Evolutionary conservation across 2,888 invertebrate species (phyloP), one percentile per base, ranked within the genome.

Genomic region (Trilocha varians): DNA sequence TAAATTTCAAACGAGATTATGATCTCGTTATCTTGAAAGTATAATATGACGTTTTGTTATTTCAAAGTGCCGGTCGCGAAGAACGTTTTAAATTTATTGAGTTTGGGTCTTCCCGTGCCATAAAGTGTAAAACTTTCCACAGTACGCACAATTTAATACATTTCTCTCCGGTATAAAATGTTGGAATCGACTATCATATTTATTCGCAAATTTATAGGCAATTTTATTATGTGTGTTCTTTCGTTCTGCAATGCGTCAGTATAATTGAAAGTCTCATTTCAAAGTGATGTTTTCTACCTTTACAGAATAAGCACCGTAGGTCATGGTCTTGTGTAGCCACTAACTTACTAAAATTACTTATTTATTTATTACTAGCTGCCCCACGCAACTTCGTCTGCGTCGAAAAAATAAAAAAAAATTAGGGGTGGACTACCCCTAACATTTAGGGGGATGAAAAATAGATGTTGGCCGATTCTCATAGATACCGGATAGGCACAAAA

Each of bases 1-100:
- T 70, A 74, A 74, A 78, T 73, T 74, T 78, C 65, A 62, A 62
- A 71, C 56, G 63, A 68, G 68, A 74, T 78, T 76, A 75, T 64
- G 66, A 69, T 71, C 65, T 62, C 65, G 62, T 70, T 71, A 73
- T 75, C 66, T 69, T 74, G 65, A 72, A n/a, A n/a, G n/a, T n/a
- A n/a, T n/a, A 71, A 67, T 73, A 75, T 69, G 70, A 72, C 64
- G 62, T 68, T 71, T 64, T 70, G 65, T 62, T 54, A 59, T 60
- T 61, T 57, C 47, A 52, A 67, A 55, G 65, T 65, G 59, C 67
- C 68, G 65, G 72, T 71, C 63, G 55, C 66, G 60, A 64, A 62
- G 62, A 65, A 62, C 59, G 63, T 59, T 69, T 65, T 62, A 69
- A 66, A 70, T 71, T 66, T 77, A 78, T 77, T 64, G 70, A 70